phyloP scores from a whole-genome alignment of 2,797 vertebrate species.

The Aphelocoma californica region DNA sequence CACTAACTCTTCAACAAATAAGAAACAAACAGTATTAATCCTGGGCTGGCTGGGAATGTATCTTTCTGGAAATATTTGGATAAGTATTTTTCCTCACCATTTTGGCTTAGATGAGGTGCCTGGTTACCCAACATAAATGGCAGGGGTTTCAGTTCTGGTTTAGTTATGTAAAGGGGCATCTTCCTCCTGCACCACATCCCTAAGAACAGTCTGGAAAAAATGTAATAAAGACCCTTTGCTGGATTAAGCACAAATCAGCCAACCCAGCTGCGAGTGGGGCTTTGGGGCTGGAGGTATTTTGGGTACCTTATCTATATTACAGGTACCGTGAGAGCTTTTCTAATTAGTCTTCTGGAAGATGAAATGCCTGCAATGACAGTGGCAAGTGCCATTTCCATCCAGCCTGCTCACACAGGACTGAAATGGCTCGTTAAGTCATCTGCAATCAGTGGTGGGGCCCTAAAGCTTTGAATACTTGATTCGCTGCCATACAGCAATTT shows the following conservation, averaged over 20 bases:
- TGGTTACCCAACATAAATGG: background rate
- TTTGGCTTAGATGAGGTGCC: background rate
- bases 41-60: background rate
- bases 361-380: background rate
- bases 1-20: background rate
- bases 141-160: background rate
- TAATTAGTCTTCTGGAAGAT: conserved; percentile 5
- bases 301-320: background rate
- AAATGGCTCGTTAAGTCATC: conserved; percentile 20
- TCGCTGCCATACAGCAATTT: conserved; percentile 5
- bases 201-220: background rate
- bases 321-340: background rate
- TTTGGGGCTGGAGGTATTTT: background rate
- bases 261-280: background rate
- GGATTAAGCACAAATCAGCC: background rate
- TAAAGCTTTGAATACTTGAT: conserved; percentile 34
- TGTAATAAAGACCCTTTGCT: background rate
- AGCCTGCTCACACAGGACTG: background rate
- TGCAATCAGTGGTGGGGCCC: background rate
- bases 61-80: background rate
- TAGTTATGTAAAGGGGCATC: background rate
- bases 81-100: background rate
- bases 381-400: conserved; percentile 6
- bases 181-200: background rate
- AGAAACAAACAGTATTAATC: background rate